Evolutionary conservation across 1,140 invertebrate genomes (phyloP), one percentile per base, ranked within the genome.

Genomic region (Tetramorium parvispinum): DNA sequence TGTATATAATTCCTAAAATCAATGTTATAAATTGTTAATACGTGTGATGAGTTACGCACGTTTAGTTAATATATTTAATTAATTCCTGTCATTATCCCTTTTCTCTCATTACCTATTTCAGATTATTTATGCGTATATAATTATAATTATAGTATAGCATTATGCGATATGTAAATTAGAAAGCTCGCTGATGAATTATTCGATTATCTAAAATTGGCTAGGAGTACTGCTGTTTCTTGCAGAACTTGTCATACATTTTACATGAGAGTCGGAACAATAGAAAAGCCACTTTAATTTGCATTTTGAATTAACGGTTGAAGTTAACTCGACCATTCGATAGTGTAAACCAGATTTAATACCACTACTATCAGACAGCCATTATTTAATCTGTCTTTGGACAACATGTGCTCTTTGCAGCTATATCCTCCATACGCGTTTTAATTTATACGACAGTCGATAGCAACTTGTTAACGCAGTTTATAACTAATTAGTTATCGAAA

Each of bases 271-370:
- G 18, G n/a, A 24, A 59, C 53, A 73, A 83, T 73, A 18, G n/a
- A 24, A 83, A 83, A 59, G 32, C 53, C 51, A 73, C 32, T 40
- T 70, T 68, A 70, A 81, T 81, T 81, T 81, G 63, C 77, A 81
- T 81, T 81, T 81, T 16, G 63, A 70, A 81, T 81, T 24, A 70
- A 68, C 21, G 46, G 46, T 53, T 55, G 2, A 70, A 53, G 46
- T 37, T 70, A 81, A 81, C 51, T 37, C 32, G 3, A 37, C 43
- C 32, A 40, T 81, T 70, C 21, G 8, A 21, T 53, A 40, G 37
- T 70, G 13, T 37, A 68, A 70, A 81, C 16, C 32, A 70, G 77
- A 81, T 81, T 81, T 40, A 68, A 53, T 53, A 43, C 32, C 40
- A 18, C n/a, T 53, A 16, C 13, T 18, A 55, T 70, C 32, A 53